phyloP scores from a whole-genome alignment of 2,888 invertebrate genomes.

The Lingula anatina region DNA sequence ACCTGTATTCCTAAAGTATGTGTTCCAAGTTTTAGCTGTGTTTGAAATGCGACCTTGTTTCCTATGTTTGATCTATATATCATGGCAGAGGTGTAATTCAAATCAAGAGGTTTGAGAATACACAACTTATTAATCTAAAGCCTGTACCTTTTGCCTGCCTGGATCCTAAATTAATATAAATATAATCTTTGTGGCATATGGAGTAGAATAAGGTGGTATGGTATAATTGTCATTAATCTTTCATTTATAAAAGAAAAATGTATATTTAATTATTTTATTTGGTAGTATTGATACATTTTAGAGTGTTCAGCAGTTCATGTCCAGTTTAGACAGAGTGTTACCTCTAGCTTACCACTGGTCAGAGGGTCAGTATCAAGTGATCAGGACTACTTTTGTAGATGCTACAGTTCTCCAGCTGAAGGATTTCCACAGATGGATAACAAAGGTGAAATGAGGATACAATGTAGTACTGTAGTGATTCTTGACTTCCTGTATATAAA shows the following conservation, averaged over 20 bases:
- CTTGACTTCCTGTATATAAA: too few species aligned
- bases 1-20: slow-evolving; percentile 30
- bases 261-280: too few species aligned
- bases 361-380: slow-evolving; percentile 27
- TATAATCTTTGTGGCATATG: too few species aligned
- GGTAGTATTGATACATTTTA: too few species aligned
- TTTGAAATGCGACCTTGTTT: slow-evolving; percentile 1
- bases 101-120: too few species aligned
- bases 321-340: slow-evolving; percentile 31
- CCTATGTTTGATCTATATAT: neutral
- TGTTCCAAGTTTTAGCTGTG: neutral
- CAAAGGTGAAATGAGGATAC: slow-evolving; percentile 23
- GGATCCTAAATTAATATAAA: too few species aligned
- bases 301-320: slow-evolving; percentile 28
- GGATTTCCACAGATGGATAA: slow-evolving; percentile 29
- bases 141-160: too few species aligned
- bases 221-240: too few species aligned
- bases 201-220: too few species aligned
- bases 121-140: too few species aligned
- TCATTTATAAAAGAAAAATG: too few species aligned
- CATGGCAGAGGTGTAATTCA: neutral
- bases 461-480: too few species aligned
- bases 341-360: slow-evolving; percentile 34
- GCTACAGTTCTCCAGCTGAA: slow-evolving; percentile 29
- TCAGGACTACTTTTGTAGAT: slow-evolving; percentile 34